phyloP scores from a whole-genome alignment of 2,113 vertebrate genomes.

The Aldabrachelys gigantea region DNA sequence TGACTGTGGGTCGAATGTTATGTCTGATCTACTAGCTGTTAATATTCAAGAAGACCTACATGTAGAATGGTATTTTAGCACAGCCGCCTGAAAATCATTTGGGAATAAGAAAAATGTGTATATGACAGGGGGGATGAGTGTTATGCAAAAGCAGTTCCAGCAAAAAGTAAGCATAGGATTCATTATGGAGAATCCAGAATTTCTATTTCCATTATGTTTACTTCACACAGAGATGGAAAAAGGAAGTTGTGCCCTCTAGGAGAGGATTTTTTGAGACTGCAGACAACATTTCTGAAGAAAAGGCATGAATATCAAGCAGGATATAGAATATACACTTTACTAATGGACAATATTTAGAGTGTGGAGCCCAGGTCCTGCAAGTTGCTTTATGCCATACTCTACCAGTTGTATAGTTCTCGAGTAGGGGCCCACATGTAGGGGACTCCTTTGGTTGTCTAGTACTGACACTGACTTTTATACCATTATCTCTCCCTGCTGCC shows the following conservation, averaged over 20 bases:
- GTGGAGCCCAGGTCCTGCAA: background rate
- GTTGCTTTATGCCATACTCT: background rate
- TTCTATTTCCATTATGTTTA: background rate
- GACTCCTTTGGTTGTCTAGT: background rate
- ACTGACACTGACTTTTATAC: rapidly evolving
- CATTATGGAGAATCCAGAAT: background rate
- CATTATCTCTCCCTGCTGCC: background rate
- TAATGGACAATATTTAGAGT: background rate
- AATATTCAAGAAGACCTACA: background rate
- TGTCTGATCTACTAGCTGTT: background rate
- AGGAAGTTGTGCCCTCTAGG: background rate
- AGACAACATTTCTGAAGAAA: background rate
- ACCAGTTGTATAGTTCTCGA: background rate
- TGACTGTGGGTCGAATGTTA: background rate
- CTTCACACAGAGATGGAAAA: background rate
- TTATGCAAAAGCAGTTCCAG: background rate
- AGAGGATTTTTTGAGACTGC: background rate
- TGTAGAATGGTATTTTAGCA: background rate
- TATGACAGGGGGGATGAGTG: background rate
- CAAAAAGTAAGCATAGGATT: background rate
- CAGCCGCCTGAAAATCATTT: background rate
- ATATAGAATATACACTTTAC: background rate
- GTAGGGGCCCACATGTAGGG: background rate
- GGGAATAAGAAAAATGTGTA: too few species aligned
- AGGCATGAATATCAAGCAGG: background rate